Percentiles rank a stretch among this genome's conserved stretches.
These are phyloP conservation scores for Bos taurus DNA, from an alignment of 2,113 vertebrate genomes.

Conservation along the genomic window ARS-UCD2.0 NC_037331.1:1005001-1005500, in stretches of 20 bases:
- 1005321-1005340: not conserved
- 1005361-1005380: not conserved
- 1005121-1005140: not conserved
- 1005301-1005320: not conserved
- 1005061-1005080: not conserved
- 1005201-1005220: not conserved
- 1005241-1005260: not conserved
- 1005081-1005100: not conserved
- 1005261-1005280: not conserved
- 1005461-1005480: not conserved
- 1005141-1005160: not conserved
- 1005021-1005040: not conserved
- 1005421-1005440: not conserved
- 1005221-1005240: not conserved
- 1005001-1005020: fast-evolving
- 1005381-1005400: not conserved
- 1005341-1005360: not conserved
- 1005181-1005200: not conserved
- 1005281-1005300: not conserved
- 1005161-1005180: not conserved
- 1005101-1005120: not conserved
- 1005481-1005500: not conserved
- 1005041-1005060: not conserved
- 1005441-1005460: not conserved
- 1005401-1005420: not conserved